Conservation (phyloP, 1,140 invertebrate species). For the Physella acuta region DNA sequence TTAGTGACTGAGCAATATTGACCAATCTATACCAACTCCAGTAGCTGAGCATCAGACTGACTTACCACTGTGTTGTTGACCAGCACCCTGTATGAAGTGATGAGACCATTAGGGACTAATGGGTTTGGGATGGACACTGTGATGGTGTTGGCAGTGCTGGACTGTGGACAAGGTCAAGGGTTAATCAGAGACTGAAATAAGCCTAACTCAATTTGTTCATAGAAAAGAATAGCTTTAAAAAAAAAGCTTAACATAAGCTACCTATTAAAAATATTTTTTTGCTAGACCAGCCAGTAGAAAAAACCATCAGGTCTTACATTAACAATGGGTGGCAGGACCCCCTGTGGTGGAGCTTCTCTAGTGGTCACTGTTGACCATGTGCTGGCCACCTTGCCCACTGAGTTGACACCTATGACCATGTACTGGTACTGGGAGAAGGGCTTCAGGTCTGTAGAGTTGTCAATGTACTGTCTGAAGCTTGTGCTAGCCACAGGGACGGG, state of each 20-base stretch:
- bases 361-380: constrained; percentile 45
- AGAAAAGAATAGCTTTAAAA: too few relatives aligned
- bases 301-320: too few relatives aligned
- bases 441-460: constrained; percentile 33
- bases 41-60: constrained; percentile 4
- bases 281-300: too few relatives aligned
- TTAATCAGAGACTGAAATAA: too few relatives aligned
- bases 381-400: constrained; percentile 45
- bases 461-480: constrained; percentile 34
- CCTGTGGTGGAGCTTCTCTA: constrained; percentile 48
- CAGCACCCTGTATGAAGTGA: constrained; percentile 46
- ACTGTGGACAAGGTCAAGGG: constrained; percentile 40
- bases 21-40: not conserved
- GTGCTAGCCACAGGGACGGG: constrained; percentile 43
- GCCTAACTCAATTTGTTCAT: too few relatives aligned
- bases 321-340: constrained; percentile 41
- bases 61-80: constrained; percentile 50
- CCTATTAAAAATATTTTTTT: too few relatives aligned
- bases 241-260: too few relatives aligned
- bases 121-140: constrained; percentile 42
- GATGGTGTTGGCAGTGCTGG: constrained; percentile 38
- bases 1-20: not conserved
- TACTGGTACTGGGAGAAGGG: constrained; percentile 54
- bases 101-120: constrained; percentile 43
- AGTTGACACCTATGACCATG: constrained; percentile 46